Evolutionary conservation across 2,888 invertebrate species (phyloP), one percentile per base, ranked within the genome.

Genomic region (Drosophila rellima): DNA sequence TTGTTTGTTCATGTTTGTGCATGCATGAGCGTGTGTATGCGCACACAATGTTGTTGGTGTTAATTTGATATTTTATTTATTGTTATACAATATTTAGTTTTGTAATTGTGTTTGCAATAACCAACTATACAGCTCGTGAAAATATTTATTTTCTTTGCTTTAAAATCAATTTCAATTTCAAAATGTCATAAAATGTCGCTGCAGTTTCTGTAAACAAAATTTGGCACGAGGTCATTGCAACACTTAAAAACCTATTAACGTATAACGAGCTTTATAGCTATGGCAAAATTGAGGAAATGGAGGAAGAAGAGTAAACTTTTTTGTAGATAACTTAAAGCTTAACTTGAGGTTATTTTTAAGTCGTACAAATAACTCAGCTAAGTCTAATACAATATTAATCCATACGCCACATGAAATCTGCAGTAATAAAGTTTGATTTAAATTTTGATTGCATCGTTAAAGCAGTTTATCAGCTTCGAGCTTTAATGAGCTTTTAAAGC

Each of bases 41-140:
- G n/a, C 18, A 33, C 35, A 31, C 29, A 52, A 70, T 72, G 70
- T 62, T 68, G 60, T 71, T 74, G 85, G 87, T 86, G 88, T 85
- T 85, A 88, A 87, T 88, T 85, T 88, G 73, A 88, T 85, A 83
- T 85, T 87, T 85, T 85, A 89, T 85, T 85, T 83, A 85, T 88
- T 79, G 74, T 73, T 71, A 60, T 88, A 66, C 74, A 83, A 79
- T 88, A 85, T 88, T 86, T 77, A 89, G 77, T 74, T 81, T 74
- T 63, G 68, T 87, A 84, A 87, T 84, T 81, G 84, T 81, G 70
- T 84, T 88, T 88, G 67, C 67, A 56, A 70, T 68, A 70, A 74
- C 63, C 57, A 33, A 57, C 42, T 10, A 39, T 48, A 40, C 3
- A 39, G 29, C 35, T 42, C 40, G 39, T 35, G 48, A 40, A 56